Conservation (phyloP, 2,113 vertebrate genomes). For the Pyxicephalus adspersus region DNA sequence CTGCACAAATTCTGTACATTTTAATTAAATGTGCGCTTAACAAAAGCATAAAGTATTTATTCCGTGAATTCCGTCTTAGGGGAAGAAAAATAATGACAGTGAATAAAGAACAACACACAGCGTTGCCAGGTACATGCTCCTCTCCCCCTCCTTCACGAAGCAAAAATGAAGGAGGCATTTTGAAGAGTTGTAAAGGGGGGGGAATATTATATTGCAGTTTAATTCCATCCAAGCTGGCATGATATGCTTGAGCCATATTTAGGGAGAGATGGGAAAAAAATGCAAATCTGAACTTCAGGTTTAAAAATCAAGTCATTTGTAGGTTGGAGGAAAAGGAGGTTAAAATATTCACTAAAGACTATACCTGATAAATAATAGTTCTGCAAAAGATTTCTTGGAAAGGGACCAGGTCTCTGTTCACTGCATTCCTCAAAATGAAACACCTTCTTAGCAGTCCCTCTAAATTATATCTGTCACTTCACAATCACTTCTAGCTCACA, state of each 20-base stretch:
- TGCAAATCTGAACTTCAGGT: constrained; percentile 65
- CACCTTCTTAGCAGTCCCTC: constrained; percentile 70
- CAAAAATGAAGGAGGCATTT: constrained; percentile 37
- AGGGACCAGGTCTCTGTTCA: constrained; percentile 71
- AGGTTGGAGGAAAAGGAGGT: constrained; percentile 48
- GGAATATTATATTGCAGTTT: constrained; percentile 48
- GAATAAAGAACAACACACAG: constrained; percentile 64
- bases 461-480: constrained; percentile 64
- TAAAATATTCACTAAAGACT: constrained; percentile 63
- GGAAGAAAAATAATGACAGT: constrained; percentile 68
- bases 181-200: constrained; percentile 8
- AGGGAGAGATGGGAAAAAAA: constrained; percentile 67
- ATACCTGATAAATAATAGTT: constrained; percentile 70
- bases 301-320: constrained; percentile 68
- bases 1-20: constrained; percentile 85
- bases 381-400: constrained; percentile 70
- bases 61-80: constrained; percentile 61
- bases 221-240: constrained; percentile 64
- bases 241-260: constrained; percentile 63
- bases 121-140: constrained; percentile 61
- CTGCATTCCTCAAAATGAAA: constrained; percentile 72
- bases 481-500: constrained; percentile 69
- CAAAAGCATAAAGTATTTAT: constrained; percentile 81
- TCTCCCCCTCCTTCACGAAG: constrained; percentile 47
- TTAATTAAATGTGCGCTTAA: constrained; percentile 89